Evolutionary conservation across 2,888 invertebrate species (phyloP), one percentile per base, ranked within the genome.

Genomic region (Eueremaeus valkanovi): DNA sequence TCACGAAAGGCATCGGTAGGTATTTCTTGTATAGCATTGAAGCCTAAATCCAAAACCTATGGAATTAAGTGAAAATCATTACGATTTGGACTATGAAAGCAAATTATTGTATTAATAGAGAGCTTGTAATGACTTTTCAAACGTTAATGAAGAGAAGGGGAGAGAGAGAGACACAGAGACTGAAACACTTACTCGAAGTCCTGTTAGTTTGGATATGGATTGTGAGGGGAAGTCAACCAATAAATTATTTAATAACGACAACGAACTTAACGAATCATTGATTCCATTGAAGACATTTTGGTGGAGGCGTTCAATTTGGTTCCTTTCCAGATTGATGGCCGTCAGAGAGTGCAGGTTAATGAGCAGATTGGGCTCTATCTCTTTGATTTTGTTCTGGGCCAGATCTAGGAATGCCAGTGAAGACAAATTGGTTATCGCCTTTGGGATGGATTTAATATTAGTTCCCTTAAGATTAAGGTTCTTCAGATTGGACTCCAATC

Each of bases 391-490:
- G 82, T 95, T 95, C 84, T 93, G 91, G 0, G 94, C 93, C 76
- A 95, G 85, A 85, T 95, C 95, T 76, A 95, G 85, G 82, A 94
- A 95, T 0, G 94, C 93, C 78, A 95, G 84, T 70, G 90, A 90
- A 77, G 87, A 88, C 42, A 95, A 85, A 8, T 91, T 91, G 78
- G 88, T 86, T 27, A 94, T 88, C 68, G 92, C 90, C 79, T 89
- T 89, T 0, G 95, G 94, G 16, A 95, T 88, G 73, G 86, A 85
- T 80, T 90, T 90, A 83, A 92, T 92, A 74, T 89, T 87, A 0
- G 93, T 92, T 40, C 92, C 93, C 85, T 94, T 94, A 45, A 95
- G 85, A 83, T 95, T 94, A 70, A 95, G 85, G 84, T 95, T 95
- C 84, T 93, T 93, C 61, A 95, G 85, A 16, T 89, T 90, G 75